Percentiles rank a stretch among this genome's conserved stretches.
Evolutionary conservation across 1,140 invertebrate species (phyloP).

Genomic region (Scylla paramamosain): DNA sequence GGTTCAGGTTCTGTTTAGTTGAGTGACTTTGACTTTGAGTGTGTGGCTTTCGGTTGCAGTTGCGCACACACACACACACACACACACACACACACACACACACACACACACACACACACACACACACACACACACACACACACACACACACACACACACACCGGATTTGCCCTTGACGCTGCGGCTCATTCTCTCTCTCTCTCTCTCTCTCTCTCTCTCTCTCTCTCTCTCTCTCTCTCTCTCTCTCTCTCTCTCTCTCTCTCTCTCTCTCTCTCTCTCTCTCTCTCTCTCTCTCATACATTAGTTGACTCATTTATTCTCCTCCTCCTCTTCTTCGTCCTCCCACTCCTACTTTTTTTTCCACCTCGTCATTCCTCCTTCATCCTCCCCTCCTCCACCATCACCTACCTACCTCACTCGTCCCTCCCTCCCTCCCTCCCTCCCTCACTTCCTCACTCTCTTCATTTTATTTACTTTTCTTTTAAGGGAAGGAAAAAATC

Average conservation of each 20-base stretch:
- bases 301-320: too few relatives aligned
- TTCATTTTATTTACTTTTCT: neutral
- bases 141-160: too few relatives aligned
- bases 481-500: neutral
- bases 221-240: slow-evolving; percentile 32
- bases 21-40: too few relatives aligned
- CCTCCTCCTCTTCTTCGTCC: neutral
- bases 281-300: neutral
- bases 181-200: neutral
- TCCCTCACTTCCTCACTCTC: neutral
- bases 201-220: neutral
- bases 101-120: too few relatives aligned
- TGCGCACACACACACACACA: too few relatives aligned
- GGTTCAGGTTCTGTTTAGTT: too few relatives aligned
- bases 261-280: slow-evolving; percentile 41
- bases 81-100: too few relatives aligned
- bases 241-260: slow-evolving; percentile 47
- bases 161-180: too few relatives aligned
- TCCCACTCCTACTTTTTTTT: neutral
- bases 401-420: neutral
- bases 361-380: neutral
- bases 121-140: too few relatives aligned
- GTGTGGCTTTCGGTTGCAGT: too few relatives aligned
- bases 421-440: neutral
- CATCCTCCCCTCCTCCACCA: neutral